Base-by-base conservation (phyloP, 2,888 invertebrate genomes). In the Luperina nickerlii region DNA sequence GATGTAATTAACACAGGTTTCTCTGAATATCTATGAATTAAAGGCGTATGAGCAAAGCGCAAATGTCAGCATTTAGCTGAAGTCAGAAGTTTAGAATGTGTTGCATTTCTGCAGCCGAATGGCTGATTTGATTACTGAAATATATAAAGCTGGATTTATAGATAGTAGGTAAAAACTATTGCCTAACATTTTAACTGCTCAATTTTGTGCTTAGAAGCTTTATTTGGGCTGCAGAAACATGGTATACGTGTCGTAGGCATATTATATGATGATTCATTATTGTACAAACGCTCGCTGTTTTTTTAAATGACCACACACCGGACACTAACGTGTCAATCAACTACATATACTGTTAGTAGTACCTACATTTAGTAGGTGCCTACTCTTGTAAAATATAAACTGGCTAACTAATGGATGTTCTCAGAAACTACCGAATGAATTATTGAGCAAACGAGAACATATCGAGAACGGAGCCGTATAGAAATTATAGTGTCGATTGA, bases 401-500 rank as follows among this genome's bases (percentile, higher is more conserved):
- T 79, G 38, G 27, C 9, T 20, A 66, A 60, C 57, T 51, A 66
- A 57, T 65, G 32, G n/a, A 63, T 48, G 32, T 81, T 74, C 48
- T 48, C 54, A 57, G 54, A 63, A 82, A 38, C 38, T 48, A 8
- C 62, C 24, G 15, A n/a, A 63, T 63, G 45, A 76, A 76, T 63
- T 82, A 78, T 70, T 67, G 62, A 83, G 27, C 15, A 70, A 77
- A 57, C 27, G 45, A 76, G 76, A 67, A 82, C 42, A 38, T 67
- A 71, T 70, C 60, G 70, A 60, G 27, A 66, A 60, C 51, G 70
- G 20, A 24, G 45, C 38, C 2, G 67, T 78, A 83, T 82, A 45
- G 51, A 72, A 81, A 81, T 71, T 71, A 68, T 83, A 84, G 78
- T 71, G 81, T n/a, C 71, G 79, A 68, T 83, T 78, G 81, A 81